Evolutionary conservation across 2,797 vertebrate genomes (phyloP).

Genomic region (Chrysocyon brachyurus): DNA sequence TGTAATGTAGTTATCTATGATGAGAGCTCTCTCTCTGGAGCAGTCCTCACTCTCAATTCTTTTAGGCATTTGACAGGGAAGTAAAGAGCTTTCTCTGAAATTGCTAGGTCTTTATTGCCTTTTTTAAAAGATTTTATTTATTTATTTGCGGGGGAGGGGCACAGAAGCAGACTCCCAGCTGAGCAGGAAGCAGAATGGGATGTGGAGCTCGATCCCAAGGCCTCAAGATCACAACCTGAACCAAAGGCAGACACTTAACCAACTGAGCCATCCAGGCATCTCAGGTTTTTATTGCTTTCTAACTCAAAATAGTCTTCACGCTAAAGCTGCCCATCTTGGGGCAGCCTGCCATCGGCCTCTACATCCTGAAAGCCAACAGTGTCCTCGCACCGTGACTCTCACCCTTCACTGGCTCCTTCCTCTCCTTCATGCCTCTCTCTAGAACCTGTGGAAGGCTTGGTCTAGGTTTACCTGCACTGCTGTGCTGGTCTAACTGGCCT

Average conservation of each 20-base stretch:
- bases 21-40: not conserved
- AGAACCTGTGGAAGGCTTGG: not conserved
- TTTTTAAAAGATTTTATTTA: not conserved
- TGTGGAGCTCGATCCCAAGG: not conserved
- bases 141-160: not conserved
- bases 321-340: not conserved
- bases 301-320: not conserved
- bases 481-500: not conserved
- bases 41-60: not conserved
- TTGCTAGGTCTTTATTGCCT: not conserved
- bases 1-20: not conserved
- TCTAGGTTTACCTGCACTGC: fast-evolving
- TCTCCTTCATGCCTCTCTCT: not conserved
- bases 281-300: not conserved
- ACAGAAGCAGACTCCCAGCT: not conserved
- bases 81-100: not conserved
- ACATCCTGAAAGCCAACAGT: not conserved
- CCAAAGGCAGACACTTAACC: not conserved
- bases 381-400: not conserved
- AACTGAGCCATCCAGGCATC: not conserved
- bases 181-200: not conserved
- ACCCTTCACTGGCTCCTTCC: not conserved
- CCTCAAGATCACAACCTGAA: not conserved
- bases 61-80: not conserved
- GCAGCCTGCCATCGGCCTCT: not conserved